phyloP scores from a whole-genome alignment of 2,888 invertebrate species.

The Phytoseiulus persimilis region DNA sequence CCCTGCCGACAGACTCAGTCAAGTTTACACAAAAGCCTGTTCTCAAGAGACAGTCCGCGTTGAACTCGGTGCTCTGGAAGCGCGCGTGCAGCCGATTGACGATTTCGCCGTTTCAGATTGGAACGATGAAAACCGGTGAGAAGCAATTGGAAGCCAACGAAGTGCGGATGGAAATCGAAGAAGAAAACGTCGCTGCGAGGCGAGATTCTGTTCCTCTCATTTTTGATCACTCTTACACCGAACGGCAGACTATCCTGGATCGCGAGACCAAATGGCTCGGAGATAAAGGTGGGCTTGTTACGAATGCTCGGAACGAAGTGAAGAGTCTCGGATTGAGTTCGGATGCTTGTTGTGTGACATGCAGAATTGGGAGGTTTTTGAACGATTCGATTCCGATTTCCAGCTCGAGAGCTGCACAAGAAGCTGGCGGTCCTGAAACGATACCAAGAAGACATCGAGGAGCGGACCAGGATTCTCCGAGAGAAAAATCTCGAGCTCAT shows the following conservation, averaged over 20 bases:
- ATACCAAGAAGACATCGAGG: conserved; percentile 22
- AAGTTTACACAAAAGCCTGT: neutral
- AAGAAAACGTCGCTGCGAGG: neutral
- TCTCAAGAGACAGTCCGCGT: neutral
- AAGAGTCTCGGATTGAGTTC: too few species aligned
- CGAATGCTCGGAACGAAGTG: too few species aligned
- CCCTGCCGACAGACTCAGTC: neutral
- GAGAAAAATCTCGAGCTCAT: conserved; percentile 31
- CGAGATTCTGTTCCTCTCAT: conserved; percentile 9
- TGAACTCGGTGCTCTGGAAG: neutral
- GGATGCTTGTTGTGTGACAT: too few species aligned
- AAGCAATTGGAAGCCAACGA: neutral
- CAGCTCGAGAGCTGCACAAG: conserved; percentile 26
- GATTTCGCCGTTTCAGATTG: neutral
- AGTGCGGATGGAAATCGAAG: neutral
- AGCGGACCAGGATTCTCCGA: neutral
- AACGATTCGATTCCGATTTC: neutral
- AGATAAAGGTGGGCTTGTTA: neutral
- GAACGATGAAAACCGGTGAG: neutral
- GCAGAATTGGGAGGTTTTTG: too few species aligned
- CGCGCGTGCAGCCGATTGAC: neutral
- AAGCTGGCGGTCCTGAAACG: conserved; percentile 19
- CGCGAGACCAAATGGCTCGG: conserved; percentile 34
- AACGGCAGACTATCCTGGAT: neutral
- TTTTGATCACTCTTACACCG: conserved; percentile 31